phyloP scores from a whole-genome alignment of 2,888 invertebrate species.

The Myopa testacea region DNA sequence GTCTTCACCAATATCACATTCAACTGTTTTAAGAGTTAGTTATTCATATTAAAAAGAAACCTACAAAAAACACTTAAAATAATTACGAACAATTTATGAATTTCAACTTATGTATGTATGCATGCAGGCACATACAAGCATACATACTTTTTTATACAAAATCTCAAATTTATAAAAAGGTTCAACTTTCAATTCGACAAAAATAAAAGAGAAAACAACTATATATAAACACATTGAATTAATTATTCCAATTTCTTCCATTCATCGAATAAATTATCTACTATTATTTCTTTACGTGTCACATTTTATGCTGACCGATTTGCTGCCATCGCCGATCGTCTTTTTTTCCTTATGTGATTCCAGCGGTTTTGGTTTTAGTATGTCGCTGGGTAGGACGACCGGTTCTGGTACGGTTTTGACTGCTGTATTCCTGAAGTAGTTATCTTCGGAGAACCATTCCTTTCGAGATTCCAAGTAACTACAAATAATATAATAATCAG shows the following conservation, averaged over 20 bases:
- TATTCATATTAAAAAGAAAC: slow-evolving; percentile 22
- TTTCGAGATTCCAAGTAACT: slow-evolving; percentile 83
- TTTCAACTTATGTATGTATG: too few relatives aligned
- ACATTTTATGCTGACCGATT: slow-evolving; percentile 35
- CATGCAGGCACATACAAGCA: background rate
- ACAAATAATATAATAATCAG: background rate
- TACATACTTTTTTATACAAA: slow-evolving; percentile 47
- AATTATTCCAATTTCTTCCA: background rate
- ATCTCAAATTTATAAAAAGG: slow-evolving; percentile 30
- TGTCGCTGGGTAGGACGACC: background rate
- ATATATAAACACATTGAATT: background rate
- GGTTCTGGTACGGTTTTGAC: slow-evolving; percentile 13
- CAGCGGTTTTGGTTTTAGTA: background rate
- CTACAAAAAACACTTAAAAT: slow-evolving; percentile 34
- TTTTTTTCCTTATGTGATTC: slow-evolving; percentile 17
- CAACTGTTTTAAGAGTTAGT: slow-evolving; percentile 12
- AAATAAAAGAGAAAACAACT: slow-evolving; percentile 20
- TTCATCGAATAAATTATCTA: background rate
- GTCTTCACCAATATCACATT: slow-evolving; percentile 4
- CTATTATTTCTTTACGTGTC: background rate
- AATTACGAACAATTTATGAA: slow-evolving; percentile 38
- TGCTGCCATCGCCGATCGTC: slow-evolving; percentile 14
- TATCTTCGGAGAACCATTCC: slow-evolving; percentile 85
- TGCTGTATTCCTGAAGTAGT: slow-evolving; percentile 68
- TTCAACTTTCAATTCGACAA: slow-evolving; percentile 18